Conservation (phyloP, 2,113 vertebrate species). For the Chloroceryle aenea region DNA sequence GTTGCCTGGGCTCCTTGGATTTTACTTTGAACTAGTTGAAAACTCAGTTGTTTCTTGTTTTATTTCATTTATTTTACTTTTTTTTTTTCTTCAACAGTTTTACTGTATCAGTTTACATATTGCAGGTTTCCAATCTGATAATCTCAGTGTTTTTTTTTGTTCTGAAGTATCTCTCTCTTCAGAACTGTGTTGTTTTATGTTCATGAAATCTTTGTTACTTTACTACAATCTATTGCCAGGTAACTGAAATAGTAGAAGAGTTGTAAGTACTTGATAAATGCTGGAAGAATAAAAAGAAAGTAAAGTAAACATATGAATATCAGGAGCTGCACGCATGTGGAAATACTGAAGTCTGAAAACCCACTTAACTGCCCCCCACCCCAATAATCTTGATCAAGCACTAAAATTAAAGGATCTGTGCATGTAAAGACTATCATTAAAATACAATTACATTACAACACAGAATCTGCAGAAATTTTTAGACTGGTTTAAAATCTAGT, state of each 20-base stretch:
- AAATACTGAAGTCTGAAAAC: not conserved
- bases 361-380: accelerated
- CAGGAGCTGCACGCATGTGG: not conserved
- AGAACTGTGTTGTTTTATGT: not conserved
- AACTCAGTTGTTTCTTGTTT: not conserved
- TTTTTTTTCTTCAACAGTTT: not conserved
- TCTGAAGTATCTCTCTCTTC: not conserved
- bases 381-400: not conserved
- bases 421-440: not conserved
- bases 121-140: not conserved
- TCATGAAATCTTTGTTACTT: not conserved
- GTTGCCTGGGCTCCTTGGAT: not conserved
- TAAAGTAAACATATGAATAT: not conserved
- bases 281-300: not conserved
- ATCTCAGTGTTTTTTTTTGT: not conserved
- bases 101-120: not conserved
- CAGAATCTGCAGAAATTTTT: not conserved
- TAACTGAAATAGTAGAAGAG: not conserved
- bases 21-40: not conserved
- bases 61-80: no score
- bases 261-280: not conserved
- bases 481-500: not conserved
- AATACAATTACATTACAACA: not conserved
- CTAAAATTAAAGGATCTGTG: not conserved
- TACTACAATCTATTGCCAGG: not conserved